phyloP scores from a whole-genome alignment of 2,113 vertebrate genomes.

The Melanerpes formicivorus region DNA sequence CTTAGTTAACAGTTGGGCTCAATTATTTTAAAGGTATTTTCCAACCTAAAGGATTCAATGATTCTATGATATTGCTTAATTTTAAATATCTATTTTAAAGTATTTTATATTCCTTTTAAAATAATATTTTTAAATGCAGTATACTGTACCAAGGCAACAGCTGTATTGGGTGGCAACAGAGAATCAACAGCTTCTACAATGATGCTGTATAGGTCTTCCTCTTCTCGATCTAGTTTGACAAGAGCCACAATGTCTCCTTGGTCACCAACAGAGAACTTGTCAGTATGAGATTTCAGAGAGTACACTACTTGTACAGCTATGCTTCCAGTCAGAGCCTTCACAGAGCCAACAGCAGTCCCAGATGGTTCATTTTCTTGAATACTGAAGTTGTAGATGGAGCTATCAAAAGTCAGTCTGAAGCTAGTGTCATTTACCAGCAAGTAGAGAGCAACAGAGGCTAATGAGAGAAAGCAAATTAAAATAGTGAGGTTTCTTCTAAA shows the following conservation, averaged over 20 bases:
- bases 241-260: slow-evolving; percentile 66
- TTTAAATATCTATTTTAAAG: not conserved
- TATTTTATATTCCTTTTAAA: not conserved
- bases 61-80: not conserved
- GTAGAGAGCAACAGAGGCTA: slow-evolving; percentile 72
- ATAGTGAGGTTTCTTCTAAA: not conserved
- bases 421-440: slow-evolving; percentile 45
- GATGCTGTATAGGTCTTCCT: slow-evolving; percentile 73
- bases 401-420: slow-evolving; percentile 70
- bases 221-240: slow-evolving; percentile 70
- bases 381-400: slow-evolving; percentile 77
- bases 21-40: not conserved
- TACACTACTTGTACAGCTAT: slow-evolving; percentile 61
- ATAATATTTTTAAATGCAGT: not conserved
- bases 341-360: slow-evolving; percentile 64
- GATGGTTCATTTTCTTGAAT: slow-evolving; percentile 62
- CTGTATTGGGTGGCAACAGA: slow-evolving; percentile 69
- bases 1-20: not conserved
- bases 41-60: not conserved
- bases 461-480: not conserved
- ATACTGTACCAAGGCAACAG: slow-evolving; percentile 68
- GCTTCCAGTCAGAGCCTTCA: slow-evolving; percentile 68
- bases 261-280: slow-evolving; percentile 72
- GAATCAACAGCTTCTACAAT: slow-evolving; percentile 78
- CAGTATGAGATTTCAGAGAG: slow-evolving; percentile 62